phyloP scores from a whole-genome alignment of 2,113 vertebrate species.

The Empidonax traillii region DNA sequence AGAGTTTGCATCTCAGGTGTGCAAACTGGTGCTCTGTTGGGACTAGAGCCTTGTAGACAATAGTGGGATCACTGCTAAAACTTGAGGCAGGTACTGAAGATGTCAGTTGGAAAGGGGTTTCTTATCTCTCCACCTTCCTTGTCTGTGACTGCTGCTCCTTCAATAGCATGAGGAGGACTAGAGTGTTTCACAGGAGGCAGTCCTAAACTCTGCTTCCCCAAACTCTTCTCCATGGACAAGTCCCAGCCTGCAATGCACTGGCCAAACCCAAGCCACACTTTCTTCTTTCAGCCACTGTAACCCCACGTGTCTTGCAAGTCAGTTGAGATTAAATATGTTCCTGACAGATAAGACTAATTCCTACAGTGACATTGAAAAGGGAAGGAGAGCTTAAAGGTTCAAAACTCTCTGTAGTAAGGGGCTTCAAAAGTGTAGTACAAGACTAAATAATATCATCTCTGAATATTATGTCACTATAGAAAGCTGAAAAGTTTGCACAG shows the following conservation, averaged over 20 bases:
- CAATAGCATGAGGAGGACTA: background rate
- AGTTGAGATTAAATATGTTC: background rate
- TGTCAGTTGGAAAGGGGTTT: background rate
- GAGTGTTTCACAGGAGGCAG: background rate
- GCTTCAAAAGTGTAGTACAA: background rate
- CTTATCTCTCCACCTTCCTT: background rate
- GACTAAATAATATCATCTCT: background rate
- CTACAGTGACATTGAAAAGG: background rate
- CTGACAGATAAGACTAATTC: background rate
- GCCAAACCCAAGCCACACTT: background rate
- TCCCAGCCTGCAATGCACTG: background rate
- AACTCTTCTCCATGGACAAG: background rate
- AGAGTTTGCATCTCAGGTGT: background rate
- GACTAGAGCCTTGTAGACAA: background rate
- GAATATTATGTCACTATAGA: background rate
- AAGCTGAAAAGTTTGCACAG: background rate
- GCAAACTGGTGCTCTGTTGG: accelerated
- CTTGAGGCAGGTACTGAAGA: background rate
- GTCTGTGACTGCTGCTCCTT: background rate
- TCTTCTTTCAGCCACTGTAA: background rate
- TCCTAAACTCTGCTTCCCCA: background rate
- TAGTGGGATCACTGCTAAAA: background rate
- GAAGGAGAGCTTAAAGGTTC: background rate
- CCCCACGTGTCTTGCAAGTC: background rate
- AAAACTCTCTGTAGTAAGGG: background rate